Base-by-base conservation (phyloP, 1,140 invertebrate genomes). In the Doryteuthis pealeii region DNA sequence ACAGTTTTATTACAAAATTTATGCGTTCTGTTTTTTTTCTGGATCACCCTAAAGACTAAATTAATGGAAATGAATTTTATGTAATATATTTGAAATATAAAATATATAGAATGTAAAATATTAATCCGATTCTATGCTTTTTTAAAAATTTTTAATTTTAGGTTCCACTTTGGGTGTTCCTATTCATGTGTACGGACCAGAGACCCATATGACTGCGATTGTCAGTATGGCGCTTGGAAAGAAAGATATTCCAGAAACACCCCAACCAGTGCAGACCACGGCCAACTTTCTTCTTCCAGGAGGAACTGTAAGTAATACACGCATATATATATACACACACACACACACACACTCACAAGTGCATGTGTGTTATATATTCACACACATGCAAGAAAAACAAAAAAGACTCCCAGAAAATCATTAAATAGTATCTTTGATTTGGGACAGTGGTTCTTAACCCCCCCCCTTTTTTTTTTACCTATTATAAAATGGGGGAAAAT, bases 141-240 rank as follows among this genome's bases (percentile, higher is more conserved):
- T 40, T 10, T 40, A 40, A 5, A 8, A 1, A 1, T 62, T 62
- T 62, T 58, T 10, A 67, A 58, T 72, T 76, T n/a, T 94, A 86
- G 96, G 96, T 45, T 92, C 94, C 81, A 93, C 93, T 28, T 90
- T 89, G 32, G 94, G 94, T 68, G 95, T 99, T 82, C 96, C 97
- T 0, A 92, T 99, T 78, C 89, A 92, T 82, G 98, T 99, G 33
- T 99, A 98, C 87, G 98, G 98, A 0, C 98, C 98, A 0, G 98
- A 99, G 88, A 98, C 96, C 14, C 98, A 99, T 88, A 99, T 99
- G 98, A 99, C 98, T 0, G 94, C 96, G 14, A 99, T 99, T 84
- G 98, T 98, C 77, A 96, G 96, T 15, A 97, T 99, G 92, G 98
- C 98, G 1, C 89, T 99, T 66, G 96, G 96, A 28, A 97, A 96